These are phyloP conservation scores for Phyllostomus discolor DNA, from an alignment of 2,113 vertebrate species.

Conservation along the genomic window DNA sequence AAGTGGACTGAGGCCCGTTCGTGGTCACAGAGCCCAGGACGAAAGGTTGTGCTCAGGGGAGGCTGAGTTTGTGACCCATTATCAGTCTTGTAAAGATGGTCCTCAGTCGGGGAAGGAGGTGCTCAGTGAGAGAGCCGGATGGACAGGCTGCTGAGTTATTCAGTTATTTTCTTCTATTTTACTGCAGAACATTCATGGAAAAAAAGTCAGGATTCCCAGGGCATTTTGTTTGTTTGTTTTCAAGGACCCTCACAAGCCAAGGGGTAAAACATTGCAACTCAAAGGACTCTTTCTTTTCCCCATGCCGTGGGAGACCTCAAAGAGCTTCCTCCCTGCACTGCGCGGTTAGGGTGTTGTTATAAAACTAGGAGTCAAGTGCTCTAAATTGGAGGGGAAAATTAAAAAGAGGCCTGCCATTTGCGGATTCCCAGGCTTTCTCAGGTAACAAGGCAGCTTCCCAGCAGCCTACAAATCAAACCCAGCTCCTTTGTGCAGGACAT, in stretches of 20 bases:
- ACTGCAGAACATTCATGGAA: neutral
- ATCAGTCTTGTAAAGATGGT: neutral
- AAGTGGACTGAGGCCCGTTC: conserved; percentile 25
- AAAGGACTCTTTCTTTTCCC: neutral
- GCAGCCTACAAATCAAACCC: conserved; percentile 19
- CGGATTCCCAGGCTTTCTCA: neutral
- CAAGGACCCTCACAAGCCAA: neutral
- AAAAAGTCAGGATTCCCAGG: neutral
- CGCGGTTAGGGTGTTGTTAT: neutral
- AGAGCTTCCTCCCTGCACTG: neutral
- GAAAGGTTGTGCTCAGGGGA: neutral
- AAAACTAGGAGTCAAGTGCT: neutral
- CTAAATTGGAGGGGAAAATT: neutral
- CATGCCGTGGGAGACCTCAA: neutral
- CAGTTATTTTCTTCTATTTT: neutral
- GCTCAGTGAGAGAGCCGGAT: neutral
- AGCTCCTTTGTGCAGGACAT: neutral
- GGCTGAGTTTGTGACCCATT: neutral
- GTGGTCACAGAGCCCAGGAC: neutral
- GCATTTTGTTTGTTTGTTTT: neutral
- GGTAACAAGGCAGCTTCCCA: neutral
- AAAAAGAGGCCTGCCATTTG: accelerated
- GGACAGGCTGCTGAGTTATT: neutral
- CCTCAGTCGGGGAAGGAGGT: neutral
- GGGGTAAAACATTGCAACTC: neutral